Percentiles rank a stretch among this genome's conserved stretches.
These are phyloP conservation scores for Trichonephila inaurata DNA, from an alignment of 1,140 invertebrate species.

Conservation along the genomic window DNA sequence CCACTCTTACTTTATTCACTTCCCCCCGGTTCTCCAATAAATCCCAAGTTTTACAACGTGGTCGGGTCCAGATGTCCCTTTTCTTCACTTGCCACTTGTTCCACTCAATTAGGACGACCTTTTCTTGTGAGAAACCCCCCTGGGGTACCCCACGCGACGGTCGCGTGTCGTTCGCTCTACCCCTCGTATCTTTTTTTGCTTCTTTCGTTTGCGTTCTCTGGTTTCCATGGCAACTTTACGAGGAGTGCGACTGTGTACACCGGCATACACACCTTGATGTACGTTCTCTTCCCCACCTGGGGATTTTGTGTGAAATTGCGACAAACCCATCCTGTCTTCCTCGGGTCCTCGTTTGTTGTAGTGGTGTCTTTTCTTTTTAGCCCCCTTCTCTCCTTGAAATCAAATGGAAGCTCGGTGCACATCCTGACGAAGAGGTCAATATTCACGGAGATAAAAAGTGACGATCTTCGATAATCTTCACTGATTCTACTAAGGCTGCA, in stretches of 20 bases:
- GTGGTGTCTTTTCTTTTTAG: neutral
- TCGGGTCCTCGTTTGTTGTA: neutral
- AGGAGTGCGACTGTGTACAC: neutral
- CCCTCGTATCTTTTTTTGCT: neutral
- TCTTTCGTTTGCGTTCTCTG: neutral
- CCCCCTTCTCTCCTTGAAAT: neutral
- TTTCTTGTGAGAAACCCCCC: conserved; percentile 14
- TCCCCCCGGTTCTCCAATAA: conserved; percentile 50
- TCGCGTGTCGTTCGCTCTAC: conserved; percentile 57
- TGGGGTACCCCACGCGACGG: conserved; percentile 60
- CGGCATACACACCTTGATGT: conserved; percentile 5
- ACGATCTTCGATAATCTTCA: neutral
- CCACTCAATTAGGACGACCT: conserved; percentile 71
- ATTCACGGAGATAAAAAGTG: neutral
- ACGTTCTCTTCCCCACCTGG: conserved; percentile 46
- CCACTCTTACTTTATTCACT: conserved; percentile 57
- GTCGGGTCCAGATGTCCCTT: conserved; percentile 64
- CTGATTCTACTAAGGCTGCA: neutral
- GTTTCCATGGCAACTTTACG: conserved; percentile 32
- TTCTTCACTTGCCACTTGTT: conserved; percentile 54
- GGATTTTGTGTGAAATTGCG: neutral
- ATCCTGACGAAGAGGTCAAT: neutral
- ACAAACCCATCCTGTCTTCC: conserved; percentile 26
- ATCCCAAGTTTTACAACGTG: conserved; percentile 56
- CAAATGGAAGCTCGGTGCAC: no score